These are phyloP conservation scores for Pluvianellus socialis DNA, from an alignment of 2,113 vertebrate species.

Conservation along the genomic window DNA sequence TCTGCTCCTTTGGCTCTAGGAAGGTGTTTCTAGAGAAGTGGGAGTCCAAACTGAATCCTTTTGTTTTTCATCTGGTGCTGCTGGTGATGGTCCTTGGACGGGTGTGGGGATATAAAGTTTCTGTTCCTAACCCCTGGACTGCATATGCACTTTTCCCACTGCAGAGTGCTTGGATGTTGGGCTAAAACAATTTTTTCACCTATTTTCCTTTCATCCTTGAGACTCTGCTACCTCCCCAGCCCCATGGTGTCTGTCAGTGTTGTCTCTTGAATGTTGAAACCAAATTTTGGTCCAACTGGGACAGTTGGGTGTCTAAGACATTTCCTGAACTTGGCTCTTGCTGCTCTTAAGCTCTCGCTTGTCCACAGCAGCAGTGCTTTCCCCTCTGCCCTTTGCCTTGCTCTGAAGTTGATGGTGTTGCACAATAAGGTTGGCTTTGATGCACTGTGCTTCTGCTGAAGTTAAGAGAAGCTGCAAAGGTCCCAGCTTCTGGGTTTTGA, in stretches of 20 bases:
- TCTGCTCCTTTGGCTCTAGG: background rate
- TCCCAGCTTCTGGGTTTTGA: background rate
- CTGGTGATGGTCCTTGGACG: background rate
- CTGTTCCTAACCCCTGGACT: background rate
- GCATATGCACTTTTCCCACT: background rate
- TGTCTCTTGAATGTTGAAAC: background rate
- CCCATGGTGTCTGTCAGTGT: fast-evolving
- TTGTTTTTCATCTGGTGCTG: background rate
- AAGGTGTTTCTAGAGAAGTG: background rate
- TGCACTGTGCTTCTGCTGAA: background rate
- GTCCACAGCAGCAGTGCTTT: background rate
- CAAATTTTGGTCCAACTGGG: background rate
- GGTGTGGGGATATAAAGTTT: background rate
- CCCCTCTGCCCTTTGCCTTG: background rate
- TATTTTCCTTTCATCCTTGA: background rate
- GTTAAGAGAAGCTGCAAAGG: background rate
- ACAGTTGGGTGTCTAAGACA: background rate
- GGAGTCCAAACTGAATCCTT: background rate
- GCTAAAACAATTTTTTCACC: background rate
- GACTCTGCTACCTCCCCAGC: background rate
- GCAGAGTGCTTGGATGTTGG: background rate
- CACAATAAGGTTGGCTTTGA: background rate
- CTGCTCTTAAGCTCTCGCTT: background rate
- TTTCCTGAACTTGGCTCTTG: background rate
- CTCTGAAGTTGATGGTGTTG: background rate